phyloP scores from a whole-genome alignment of 30 jellyfish, hydroid and myxozoan genomes.

The Hydra vulgaris region DNA sequence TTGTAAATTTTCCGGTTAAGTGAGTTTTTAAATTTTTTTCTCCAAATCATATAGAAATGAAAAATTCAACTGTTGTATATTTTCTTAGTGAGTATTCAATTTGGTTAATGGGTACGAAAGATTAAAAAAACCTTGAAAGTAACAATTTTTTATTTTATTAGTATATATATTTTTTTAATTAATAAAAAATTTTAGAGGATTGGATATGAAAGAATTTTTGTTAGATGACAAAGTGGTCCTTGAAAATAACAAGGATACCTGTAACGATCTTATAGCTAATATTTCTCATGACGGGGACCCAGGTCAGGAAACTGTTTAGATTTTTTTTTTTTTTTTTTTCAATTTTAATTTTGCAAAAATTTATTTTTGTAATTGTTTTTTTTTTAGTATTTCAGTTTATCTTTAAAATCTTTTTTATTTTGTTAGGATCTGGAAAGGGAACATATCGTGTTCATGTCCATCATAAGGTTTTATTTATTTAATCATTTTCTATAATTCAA shows the following conservation, averaged over 20 bases:
- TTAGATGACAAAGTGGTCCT: constrained; percentile 49
- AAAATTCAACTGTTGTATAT: too few species aligned
- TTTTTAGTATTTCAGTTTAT: too few species aligned
- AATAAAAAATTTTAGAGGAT: constrained; percentile 26
- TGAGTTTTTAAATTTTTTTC: constrained; percentile 21
- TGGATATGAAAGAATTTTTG: constrained; percentile 80
- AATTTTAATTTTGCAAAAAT: too few species aligned
- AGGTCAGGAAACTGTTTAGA: constrained; percentile 22
- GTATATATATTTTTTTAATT: too few species aligned
- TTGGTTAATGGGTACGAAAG: too few species aligned
- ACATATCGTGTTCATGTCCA: constrained; percentile 75
- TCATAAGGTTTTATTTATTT: constrained; percentile 58
- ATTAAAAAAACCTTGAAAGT: too few species aligned
- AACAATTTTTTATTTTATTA: not conserved
- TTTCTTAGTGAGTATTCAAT: too few species aligned
- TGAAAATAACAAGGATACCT: constrained; percentile 46
- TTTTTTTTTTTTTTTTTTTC: not conserved
- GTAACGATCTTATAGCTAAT: constrained; percentile 74
- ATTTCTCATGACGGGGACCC: constrained; percentile 89
- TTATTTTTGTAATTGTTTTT: too few species aligned
- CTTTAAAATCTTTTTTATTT: not conserved
- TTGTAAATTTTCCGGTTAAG: constrained; percentile 93
- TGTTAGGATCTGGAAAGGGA: constrained; percentile 74
- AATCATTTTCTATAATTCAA: too few species aligned
- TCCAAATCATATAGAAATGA: too few species aligned